Evolutionary conservation across 2,888 invertebrate species (phyloP), one percentile per base, ranked within the genome.

Genomic region (Tenthredo livida): DNA sequence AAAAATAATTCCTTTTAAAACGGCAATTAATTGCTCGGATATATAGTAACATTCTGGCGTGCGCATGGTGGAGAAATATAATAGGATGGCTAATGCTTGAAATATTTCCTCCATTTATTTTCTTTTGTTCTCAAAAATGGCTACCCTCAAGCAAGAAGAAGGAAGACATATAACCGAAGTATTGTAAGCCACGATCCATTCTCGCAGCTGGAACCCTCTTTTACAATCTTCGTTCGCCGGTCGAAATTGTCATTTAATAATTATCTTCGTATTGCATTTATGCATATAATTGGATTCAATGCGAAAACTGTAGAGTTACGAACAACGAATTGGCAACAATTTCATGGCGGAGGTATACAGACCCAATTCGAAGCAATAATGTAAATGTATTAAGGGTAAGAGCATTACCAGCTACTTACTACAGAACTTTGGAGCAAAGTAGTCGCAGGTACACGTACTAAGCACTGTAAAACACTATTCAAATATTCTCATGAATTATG

Each of bases 401-500:
- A 88, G 88, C 88, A 88, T 88, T 88, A 89, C 87, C 86, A 88
- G 61, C 87, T 89, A 89, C 87, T 88, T 88, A 88, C 86, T 85
- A 80, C 85, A 84, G 85, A 87, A 87, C 87, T 85, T 85, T 84
- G 84, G 80, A 86, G 85, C 85, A 87, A 88, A 89, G 86, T 89
- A 88, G 85, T 86, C 84, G 85, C 85, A 85, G 87, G 88, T 88
- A 89, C 88, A 88, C 87, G 87, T 87, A 85, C 88, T 87, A 88
- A 89, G 88, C 88, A 88, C 87, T 89, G 89, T 88, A 89, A 89
- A 89, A 89, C 87, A 87, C 88, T 89, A 89, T 89, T 89, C 89
- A 89, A 89, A 89, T 89, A 89, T 88, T 89, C 89, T 87, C 87
- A 86, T 89, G 89, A 89, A 89, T 89, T 88, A 89, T 89, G 88